Evolutionary conservation across 2,888 invertebrate species (phyloP).

Genomic region (Plemyria rubiginata): DNA sequence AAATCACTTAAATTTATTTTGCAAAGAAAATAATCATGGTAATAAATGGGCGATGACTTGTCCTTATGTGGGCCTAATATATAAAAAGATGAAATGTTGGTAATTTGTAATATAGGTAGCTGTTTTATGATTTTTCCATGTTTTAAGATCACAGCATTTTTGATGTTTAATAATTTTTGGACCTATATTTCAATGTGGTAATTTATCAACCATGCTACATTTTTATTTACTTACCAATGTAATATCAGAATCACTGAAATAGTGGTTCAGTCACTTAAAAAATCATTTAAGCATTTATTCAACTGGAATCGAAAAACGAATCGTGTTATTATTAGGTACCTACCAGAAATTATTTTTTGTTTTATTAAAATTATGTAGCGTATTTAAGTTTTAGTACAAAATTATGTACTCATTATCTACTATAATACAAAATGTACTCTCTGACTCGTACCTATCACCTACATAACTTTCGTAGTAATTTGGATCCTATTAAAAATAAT

Average conservation of each 20-base stretch:
- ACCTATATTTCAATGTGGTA: neutral
- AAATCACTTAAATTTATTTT: no score
- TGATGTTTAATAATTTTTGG: neutral
- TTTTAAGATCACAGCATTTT: neutral
- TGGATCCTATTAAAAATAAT: neutral
- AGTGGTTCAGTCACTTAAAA: neutral
- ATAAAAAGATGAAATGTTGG: constrained; percentile 2
- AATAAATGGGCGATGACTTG: constrained; percentile 39
- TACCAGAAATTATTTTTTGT: no score
- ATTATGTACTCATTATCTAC: no score
- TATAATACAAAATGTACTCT: no score
- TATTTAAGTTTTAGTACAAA: neutral
- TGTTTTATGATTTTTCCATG: neutral
- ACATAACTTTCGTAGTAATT: neutral
- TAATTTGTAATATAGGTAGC: neutral
- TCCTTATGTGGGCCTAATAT: constrained; percentile 39
- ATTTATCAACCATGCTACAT: neutral
- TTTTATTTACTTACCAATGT: no score
- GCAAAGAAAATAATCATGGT: neutral
- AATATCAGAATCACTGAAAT: neutral
- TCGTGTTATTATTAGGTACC: no score
- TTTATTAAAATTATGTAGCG: neutral
- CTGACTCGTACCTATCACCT: neutral
- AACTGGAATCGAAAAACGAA: neutral
- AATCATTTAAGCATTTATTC: neutral